phyloP scores from a whole-genome alignment of 64 coral and sea anemone species.

The Catalaphyllia jardinei region DNA sequence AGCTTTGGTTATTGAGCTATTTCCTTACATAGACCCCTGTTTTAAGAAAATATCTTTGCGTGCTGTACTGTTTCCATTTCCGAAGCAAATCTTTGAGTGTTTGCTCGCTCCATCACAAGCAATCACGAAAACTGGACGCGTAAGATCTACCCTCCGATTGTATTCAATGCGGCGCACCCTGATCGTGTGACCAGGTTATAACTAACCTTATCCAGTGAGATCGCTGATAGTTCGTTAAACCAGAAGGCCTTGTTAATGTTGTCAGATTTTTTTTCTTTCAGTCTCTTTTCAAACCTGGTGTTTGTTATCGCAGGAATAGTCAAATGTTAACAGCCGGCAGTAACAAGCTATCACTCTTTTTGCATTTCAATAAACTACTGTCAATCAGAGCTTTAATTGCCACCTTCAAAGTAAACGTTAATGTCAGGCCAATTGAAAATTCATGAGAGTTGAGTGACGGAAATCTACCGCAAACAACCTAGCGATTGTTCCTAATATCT shows the following conservation, averaged over 20 bases:
- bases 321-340: constrained; percentile 40
- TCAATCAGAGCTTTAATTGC: constrained; percentile 28
- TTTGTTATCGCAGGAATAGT: constrained; percentile 19
- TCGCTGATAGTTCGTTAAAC: not conserved
- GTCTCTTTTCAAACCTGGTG: not conserved
- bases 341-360: constrained; percentile 33
- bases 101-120: constrained; percentile 12
- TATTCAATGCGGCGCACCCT: not conserved
- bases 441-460: constrained; percentile 14
- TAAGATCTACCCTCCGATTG: too few relatives aligned
- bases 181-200: too few relatives aligned
- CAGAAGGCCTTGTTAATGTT: not conserved
- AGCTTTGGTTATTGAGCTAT: not conserved
- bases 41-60: not conserved
- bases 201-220: constrained; percentile 2
- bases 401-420: constrained; percentile 30
- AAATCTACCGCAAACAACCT: constrained; percentile 22
- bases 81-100: constrained; percentile 3
- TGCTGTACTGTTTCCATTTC: not conserved
- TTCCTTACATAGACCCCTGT: not conserved
- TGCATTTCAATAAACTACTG: constrained; percentile 42
- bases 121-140: not conserved
- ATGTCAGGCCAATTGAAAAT: constrained; percentile 49
- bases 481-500: constrained; percentile 29
- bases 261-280: not conserved